Evolutionary conservation across 2,113 vertebrate species (phyloP).

Genomic region (Sinocyclocheilus maitianheensis): DNA sequence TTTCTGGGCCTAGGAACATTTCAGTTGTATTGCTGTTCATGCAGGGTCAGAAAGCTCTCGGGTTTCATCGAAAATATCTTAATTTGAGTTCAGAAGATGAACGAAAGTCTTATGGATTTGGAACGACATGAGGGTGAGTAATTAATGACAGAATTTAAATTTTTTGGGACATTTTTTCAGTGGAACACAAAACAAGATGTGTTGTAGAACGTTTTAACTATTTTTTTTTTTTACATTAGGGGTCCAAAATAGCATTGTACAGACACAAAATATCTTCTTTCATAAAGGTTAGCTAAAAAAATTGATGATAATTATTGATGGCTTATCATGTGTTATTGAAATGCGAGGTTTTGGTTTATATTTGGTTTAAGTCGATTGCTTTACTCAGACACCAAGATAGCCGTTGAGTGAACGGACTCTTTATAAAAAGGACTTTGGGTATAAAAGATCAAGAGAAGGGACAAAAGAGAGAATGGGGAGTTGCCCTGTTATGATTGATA

Average conservation of each 20-base stretch:
- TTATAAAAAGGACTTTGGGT: constrained; percentile 24
- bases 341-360: not conserved
- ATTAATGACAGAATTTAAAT: too few relatives aligned
- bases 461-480: not conserved
- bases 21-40: too few relatives aligned
- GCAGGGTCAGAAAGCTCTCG: too few relatives aligned
- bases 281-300: not conserved
- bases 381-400: not conserved
- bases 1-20: too few relatives aligned
- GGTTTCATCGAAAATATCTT: too few relatives aligned
- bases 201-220: not conserved
- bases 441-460: constrained; percentile 1
- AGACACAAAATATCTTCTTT: not conserved
- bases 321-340: not conserved
- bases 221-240: too few relatives aligned
- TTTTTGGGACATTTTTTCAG: not conserved
- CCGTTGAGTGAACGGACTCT: not conserved
- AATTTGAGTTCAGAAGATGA: too few relatives aligned
- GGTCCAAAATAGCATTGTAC: not conserved
- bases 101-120: too few relatives aligned
- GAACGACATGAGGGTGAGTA: too few relatives aligned
- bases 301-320: not conserved
- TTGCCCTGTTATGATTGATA: constrained; percentile 21
- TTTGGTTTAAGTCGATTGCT: not conserved
- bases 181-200: not conserved